Conservation (phyloP, 2,797 vertebrate genomes). For the Enteromius mattozi region DNA sequence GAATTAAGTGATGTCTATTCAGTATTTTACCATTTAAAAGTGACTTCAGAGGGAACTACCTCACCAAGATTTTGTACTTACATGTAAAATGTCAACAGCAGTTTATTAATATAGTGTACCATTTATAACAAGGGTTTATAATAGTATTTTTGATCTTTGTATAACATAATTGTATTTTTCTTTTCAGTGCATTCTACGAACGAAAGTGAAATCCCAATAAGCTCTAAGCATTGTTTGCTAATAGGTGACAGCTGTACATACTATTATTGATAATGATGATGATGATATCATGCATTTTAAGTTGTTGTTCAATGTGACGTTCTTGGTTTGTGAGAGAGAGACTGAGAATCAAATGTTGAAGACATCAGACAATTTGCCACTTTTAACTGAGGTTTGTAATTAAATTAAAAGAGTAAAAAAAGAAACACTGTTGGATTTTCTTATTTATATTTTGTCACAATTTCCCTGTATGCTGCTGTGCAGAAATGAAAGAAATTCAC, state of each 20-base stretch:
- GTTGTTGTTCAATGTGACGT: constrained; percentile 80
- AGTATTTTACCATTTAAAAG: constrained; percentile 85
- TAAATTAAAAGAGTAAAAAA: constrained; percentile 79
- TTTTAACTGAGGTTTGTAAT: constrained; percentile 81
- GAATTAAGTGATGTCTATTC: constrained; percentile 79
- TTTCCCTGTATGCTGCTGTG: constrained; percentile 84
- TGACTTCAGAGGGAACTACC: constrained; percentile 86
- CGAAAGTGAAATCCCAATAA: constrained; percentile 81
- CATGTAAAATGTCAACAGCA: constrained; percentile 83
- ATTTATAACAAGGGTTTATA: constrained; percentile 87
- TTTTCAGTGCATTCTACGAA: constrained; percentile 81
- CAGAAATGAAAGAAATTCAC: constrained; percentile 81
- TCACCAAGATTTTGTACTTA: constrained; percentile 87
- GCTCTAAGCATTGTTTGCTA: constrained; percentile 82
- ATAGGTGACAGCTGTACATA: constrained; percentile 83
- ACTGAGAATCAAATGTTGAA: constrained; percentile 69
- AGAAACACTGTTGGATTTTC: constrained; percentile 83
- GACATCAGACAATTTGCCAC: constrained; percentile 76
- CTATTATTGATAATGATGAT: constrained; percentile 31
- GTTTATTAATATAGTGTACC: constrained; percentile 86
- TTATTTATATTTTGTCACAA: constrained; percentile 86
- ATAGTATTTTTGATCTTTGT: constrained; percentile 90
- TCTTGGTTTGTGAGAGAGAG: constrained; percentile 70
- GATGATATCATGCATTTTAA: constrained; percentile 76
- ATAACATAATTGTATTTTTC: constrained; percentile 88